phyloP scores from a whole-genome alignment of 1,140 invertebrate species.

The Centruroides vittatus region DNA sequence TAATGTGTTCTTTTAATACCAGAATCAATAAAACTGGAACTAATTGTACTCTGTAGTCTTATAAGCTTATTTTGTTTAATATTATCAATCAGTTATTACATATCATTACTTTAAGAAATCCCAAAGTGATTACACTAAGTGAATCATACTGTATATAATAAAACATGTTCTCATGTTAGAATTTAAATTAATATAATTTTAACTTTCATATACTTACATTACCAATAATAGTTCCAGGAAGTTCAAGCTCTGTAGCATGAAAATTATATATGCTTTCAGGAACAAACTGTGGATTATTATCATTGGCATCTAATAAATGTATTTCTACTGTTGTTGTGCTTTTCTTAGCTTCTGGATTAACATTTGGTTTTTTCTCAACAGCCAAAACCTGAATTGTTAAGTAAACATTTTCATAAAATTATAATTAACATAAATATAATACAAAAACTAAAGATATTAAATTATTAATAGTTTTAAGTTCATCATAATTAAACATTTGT shows the following conservation, averaged over 20 bases:
- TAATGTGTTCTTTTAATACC: too few relatives aligned
- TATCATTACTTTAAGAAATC: too few relatives aligned
- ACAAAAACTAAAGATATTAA: too few relatives aligned
- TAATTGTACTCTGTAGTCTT: too few relatives aligned
- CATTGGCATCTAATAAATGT: conserved; percentile 66
- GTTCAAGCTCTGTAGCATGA: conserved; percentile 22
- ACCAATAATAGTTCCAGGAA: conserved; percentile 20
- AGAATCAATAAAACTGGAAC: too few relatives aligned
- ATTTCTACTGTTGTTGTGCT: conserved; percentile 30
- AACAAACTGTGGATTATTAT: conserved; percentile 69
- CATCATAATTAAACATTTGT: too few relatives aligned
- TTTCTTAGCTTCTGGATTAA: conserved; percentile 18
- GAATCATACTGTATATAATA: not conserved
- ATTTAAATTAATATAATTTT: not conserved
- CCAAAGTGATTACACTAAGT: too few relatives aligned
- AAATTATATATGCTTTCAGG: conserved; percentile 55
- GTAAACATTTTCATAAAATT: too few relatives aligned
- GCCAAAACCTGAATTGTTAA: not conserved
- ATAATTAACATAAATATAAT: too few relatives aligned
- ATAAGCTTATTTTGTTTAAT: too few relatives aligned
- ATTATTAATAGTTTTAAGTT: too few relatives aligned
- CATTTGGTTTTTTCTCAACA: conserved; percentile 21
- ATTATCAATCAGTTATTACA: too few relatives aligned
- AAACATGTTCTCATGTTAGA: not conserved
- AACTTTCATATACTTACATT: conserved; percentile 2